phyloP scores from a whole-genome alignment of 2,797 vertebrate species.

The Chrysolophus pictus region DNA sequence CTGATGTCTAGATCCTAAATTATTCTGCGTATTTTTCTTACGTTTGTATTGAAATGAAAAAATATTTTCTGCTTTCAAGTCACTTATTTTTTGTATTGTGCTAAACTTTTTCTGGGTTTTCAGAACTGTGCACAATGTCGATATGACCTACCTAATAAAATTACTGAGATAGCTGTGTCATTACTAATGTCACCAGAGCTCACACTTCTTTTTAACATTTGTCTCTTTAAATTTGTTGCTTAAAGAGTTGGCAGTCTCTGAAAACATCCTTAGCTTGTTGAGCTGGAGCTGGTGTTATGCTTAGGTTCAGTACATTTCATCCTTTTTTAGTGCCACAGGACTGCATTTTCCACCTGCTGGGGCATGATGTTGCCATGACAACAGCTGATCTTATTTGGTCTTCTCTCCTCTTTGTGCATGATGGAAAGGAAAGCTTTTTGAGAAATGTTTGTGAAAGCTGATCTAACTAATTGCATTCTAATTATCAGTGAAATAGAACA shows the following conservation, averaged over 20 bases:
- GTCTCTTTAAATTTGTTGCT: background rate
- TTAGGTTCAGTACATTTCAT: background rate
- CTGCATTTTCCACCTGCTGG: slow-evolving; percentile 56
- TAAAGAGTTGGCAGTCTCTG: background rate
- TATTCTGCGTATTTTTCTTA: background rate
- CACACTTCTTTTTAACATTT: background rate
- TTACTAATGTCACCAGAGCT: background rate
- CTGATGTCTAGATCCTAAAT: background rate
- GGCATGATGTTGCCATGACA: slow-evolving; percentile 40
- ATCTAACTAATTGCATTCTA: background rate
- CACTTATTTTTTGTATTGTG: background rate
- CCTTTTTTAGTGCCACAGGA: background rate
- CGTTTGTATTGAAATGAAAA: background rate
- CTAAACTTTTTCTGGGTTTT: background rate
- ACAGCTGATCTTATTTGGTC: background rate
- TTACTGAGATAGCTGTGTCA: background rate
- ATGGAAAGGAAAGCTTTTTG: background rate
- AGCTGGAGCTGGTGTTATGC: background rate
- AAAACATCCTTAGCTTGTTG: background rate
- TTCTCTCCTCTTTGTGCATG: background rate
- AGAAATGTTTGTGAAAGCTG: background rate
- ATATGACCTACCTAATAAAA: background rate
- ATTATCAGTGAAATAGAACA: background rate
- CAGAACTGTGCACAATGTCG: background rate
- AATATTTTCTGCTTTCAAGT: background rate